Conservation (phyloP, 2,888 invertebrate species). For the Drosophila phalerata region DNA sequence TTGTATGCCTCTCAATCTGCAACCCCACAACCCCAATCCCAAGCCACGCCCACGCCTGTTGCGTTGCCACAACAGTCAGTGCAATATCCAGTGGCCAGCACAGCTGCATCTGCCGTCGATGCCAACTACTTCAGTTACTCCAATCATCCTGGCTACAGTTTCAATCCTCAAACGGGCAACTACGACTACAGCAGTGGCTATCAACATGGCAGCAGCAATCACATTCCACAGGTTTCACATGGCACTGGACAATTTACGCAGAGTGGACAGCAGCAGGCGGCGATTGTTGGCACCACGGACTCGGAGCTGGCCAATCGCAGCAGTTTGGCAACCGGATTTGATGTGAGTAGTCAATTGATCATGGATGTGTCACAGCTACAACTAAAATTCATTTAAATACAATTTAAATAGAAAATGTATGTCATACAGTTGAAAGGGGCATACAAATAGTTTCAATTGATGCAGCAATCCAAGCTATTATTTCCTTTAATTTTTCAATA, state of each 20-base stretch:
- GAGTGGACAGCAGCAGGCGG: slow-evolving; percentile 62
- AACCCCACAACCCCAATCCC: slow-evolving; percentile 9
- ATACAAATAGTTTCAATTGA: too few species aligned
- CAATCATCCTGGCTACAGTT: slow-evolving; percentile 88
- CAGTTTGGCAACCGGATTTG: slow-evolving; percentile 81
- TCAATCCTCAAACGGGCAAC: slow-evolving; percentile 86
- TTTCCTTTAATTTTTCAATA: too few species aligned
- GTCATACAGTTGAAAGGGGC: too few species aligned
- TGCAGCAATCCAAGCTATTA: too few species aligned
- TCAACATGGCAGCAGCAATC: slow-evolving; percentile 80
- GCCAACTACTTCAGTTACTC: slow-evolving; percentile 59
- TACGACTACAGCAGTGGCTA: slow-evolving; percentile 89
- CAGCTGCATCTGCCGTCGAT: slow-evolving; percentile 15
- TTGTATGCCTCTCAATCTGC: slow-evolving; percentile 15
- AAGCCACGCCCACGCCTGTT: slow-evolving; percentile 8
- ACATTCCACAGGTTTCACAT: slow-evolving; percentile 53
- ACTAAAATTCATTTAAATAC: too few species aligned
- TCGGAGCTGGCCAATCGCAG: slow-evolving; percentile 79
- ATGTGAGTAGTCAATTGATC: slow-evolving; percentile 66
- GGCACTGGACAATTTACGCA: slow-evolving; percentile 80
- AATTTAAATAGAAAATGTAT: too few species aligned
- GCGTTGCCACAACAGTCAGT: not conserved
- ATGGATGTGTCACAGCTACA: too few species aligned
- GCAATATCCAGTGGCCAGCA: slow-evolving; percentile 6
- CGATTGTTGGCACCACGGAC: slow-evolving; percentile 80